A percentile compares a stretch with the other conserved stretches of the same genome.
Evolutionary conservation across 2,888 invertebrate genomes (phyloP).

Genomic region (Eurytoma californica): DNA sequence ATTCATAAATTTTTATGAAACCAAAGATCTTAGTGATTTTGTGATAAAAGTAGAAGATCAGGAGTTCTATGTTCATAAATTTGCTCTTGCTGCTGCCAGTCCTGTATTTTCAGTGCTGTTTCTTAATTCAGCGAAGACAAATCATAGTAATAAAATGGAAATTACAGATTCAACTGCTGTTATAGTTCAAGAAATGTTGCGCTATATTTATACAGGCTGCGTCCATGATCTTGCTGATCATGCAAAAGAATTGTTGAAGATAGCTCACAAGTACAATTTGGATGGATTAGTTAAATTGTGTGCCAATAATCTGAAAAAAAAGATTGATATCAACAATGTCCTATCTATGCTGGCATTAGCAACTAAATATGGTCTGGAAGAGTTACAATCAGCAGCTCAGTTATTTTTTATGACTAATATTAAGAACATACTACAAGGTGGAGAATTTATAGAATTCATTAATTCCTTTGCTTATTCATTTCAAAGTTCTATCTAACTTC

Average conservation of each 20-base stretch:
- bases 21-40: constrained; percentile 4
- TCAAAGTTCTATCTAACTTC: not conserved
- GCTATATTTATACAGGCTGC: constrained; percentile 11
- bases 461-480: constrained; percentile 21
- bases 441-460: constrained; percentile 5
- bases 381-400: constrained; percentile 5
- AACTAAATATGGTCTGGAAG: constrained; percentile 11
- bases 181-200: constrained; percentile 20
- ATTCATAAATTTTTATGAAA: constrained; percentile 7
- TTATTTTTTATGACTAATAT: constrained; percentile 1
- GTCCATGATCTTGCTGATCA: not conserved
- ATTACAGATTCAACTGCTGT: not conserved
- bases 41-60: not conserved
- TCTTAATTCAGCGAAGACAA: not conserved
- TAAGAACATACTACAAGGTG: not conserved
- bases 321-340: constrained; percentile 16
- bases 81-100: constrained; percentile 9
- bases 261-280: constrained; percentile 4
- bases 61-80: constrained; percentile 5
- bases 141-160: not conserved
- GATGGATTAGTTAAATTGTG: constrained; percentile 5
- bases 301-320: not conserved
- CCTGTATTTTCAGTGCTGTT: not conserved
- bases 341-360: not conserved
- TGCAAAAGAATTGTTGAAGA: constrained; percentile 1